Evolutionary conservation across 2,797 vertebrate genomes (phyloP).

Genomic region (Dicrostonyx torquatus): DNA sequence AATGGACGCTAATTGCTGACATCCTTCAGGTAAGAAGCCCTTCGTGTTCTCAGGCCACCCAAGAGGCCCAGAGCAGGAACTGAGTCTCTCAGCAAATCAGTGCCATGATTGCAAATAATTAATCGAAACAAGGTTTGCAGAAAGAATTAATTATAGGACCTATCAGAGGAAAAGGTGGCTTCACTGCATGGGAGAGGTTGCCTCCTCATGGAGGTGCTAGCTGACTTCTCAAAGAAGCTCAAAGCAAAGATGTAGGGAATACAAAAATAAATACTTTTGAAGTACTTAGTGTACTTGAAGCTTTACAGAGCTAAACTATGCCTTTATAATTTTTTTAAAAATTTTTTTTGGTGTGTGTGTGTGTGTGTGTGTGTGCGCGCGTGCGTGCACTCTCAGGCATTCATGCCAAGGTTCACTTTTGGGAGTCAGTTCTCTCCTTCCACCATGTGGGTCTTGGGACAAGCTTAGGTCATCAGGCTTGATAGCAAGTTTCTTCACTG

Average conservation of each 20-base stretch:
- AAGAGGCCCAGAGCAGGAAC: constrained; percentile 61
- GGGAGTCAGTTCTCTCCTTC: not conserved
- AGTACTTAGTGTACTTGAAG: not conserved
- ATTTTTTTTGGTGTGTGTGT: not conserved
- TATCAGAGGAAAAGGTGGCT: constrained; percentile 35
- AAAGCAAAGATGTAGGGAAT: not conserved
- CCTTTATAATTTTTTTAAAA: not conserved
- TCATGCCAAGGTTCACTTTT: not conserved
- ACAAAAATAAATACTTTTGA: not conserved
- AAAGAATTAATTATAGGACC: constrained; percentile 61
- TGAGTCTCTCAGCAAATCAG: constrained; percentile 46
- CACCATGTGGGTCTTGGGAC: not conserved
- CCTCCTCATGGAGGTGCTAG: not conserved
- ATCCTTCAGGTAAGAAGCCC: constrained; percentile 65
- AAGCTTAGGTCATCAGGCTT: not conserved
- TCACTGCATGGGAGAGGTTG: not conserved
- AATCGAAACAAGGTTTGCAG: constrained; percentile 63
- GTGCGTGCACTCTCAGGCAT: fast-evolving
- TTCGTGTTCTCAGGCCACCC: constrained; percentile 20
- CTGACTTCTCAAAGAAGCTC: not conserved
- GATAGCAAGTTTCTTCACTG: not conserved
- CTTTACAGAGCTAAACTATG: not conserved
- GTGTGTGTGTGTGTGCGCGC: too few relatives aligned
- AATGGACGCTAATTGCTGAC: constrained; percentile 71
- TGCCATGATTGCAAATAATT: constrained; percentile 63